phyloP scores from a whole-genome alignment of 2,888 invertebrate genomes.

The Atrina japonica region DNA sequence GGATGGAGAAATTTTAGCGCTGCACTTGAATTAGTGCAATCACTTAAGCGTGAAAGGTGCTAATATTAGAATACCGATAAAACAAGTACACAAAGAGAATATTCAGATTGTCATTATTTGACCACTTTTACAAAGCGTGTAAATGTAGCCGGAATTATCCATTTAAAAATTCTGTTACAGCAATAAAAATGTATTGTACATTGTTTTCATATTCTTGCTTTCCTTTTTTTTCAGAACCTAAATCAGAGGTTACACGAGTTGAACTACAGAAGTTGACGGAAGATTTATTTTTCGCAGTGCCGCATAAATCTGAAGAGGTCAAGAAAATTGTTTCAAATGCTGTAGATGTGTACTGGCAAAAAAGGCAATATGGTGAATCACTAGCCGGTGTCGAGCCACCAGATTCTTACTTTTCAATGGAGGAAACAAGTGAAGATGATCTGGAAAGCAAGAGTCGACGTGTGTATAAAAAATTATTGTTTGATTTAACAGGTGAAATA shows the following conservation, averaged over 20 bases:
- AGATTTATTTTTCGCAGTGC: conserved; percentile 72
- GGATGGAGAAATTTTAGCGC: too few species aligned
- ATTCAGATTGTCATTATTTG: too few species aligned
- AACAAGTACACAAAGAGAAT: too few species aligned
- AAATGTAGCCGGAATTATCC: neutral
- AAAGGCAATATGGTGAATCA: conserved; percentile 70
- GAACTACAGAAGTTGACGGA: conserved; percentile 62
- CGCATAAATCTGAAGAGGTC: conserved; percentile 73
- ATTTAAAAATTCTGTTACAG: neutral
- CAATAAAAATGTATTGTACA: too few species aligned
- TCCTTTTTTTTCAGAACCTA: conserved; percentile 39
- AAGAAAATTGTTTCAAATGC: conserved; percentile 64
- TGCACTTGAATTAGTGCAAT: too few species aligned
- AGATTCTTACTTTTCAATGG: conserved; percentile 56
- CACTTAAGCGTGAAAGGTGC: too few species aligned
- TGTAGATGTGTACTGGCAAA: conserved; percentile 75
- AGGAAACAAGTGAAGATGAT: conserved; percentile 50
- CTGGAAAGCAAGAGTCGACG: conserved; percentile 67
- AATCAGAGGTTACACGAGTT: conserved; percentile 41
- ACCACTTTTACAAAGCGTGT: too few species aligned
- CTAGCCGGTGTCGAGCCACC: conserved; percentile 67
- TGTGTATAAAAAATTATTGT: conserved; percentile 77
- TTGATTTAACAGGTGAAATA: conserved; percentile 79
- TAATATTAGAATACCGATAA: too few species aligned
- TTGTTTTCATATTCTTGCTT: neutral